Conservation (phyloP, 2,797 vertebrate species). For the Oryzias sinensis region DNA sequence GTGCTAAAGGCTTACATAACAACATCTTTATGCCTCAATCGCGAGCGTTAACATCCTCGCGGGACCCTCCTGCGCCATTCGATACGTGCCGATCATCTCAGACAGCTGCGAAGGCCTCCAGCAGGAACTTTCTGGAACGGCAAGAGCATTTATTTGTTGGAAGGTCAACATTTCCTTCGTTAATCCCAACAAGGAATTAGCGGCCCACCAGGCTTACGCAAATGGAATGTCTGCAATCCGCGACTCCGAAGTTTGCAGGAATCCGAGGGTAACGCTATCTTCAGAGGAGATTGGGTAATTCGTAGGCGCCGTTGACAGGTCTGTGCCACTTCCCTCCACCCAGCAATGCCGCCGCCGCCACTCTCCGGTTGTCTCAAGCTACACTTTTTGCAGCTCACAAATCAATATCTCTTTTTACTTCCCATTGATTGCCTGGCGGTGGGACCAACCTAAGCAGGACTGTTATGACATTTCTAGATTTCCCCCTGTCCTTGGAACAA, state of each 20-base stretch:
- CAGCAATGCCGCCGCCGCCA: neutral
- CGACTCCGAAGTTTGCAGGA: constrained; percentile 55
- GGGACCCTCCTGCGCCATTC: constrained; percentile 31
- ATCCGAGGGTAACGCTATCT: constrained; percentile 74
- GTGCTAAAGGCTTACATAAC: constrained; percentile 46
- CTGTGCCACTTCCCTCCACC: constrained; percentile 68
- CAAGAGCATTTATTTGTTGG: constrained; percentile 70
- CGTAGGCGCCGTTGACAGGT: constrained; percentile 79
- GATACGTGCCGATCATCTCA: constrained; percentile 47
- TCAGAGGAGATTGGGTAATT: constrained; percentile 78
- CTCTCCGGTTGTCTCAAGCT: constrained; percentile 79
- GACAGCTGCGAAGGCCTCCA: constrained; percentile 46
- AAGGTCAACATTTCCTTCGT: constrained; percentile 77
- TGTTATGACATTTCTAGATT: constrained; percentile 89
- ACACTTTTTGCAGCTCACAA: constrained; percentile 79
- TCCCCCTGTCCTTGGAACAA: constrained; percentile 87
- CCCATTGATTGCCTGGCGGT: constrained; percentile 83
- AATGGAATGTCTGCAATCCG: constrained; percentile 72
- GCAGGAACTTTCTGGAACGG: constrained; percentile 57
- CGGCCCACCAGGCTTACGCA: constrained; percentile 65
- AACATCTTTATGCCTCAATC: constrained; percentile 54
- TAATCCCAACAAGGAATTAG: constrained; percentile 72
- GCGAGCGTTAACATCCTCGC: constrained; percentile 44
- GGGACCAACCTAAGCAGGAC: constrained; percentile 83
- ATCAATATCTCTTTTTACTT: constrained; percentile 87